Evolutionary conservation across 1,140 invertebrate species (phyloP).

Genomic region (Eueides isabella): DNA sequence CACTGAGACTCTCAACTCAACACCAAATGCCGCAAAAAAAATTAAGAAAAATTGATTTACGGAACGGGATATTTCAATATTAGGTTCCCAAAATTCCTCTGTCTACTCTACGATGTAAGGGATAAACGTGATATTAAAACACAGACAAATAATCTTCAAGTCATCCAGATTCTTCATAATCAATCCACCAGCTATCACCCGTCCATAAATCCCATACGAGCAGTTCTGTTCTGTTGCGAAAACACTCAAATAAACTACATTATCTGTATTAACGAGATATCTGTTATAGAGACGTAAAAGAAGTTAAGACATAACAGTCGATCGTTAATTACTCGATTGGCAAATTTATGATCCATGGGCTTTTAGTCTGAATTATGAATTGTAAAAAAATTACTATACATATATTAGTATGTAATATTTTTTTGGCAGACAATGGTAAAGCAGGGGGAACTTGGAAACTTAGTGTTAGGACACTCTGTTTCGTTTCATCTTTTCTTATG

Average conservation of each 20-base stretch:
- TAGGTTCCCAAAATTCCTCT: too few relatives aligned
- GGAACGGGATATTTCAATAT: too few relatives aligned
- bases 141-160: background rate
- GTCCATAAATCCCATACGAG: background rate
- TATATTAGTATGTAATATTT: background rate
- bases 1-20: too few relatives aligned
- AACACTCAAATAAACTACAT: slow-evolving; percentile 28
- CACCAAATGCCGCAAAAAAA: too few relatives aligned
- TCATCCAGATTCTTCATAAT: background rate
- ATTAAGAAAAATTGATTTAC: too few relatives aligned
- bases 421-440: too few relatives aligned
- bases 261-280: slow-evolving; percentile 23
- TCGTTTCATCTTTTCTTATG: too few relatives aligned
- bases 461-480: background rate
- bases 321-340: slow-evolving; percentile 28
- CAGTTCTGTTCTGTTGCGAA: slow-evolving; percentile 7
- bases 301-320: slow-evolving; percentile 24
- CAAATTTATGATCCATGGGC: slow-evolving; percentile 22
- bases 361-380: slow-evolving; percentile 20
- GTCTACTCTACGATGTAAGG: too few relatives aligned
- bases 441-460: too few relatives aligned
- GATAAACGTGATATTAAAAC: too few relatives aligned
- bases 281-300: slow-evolving; percentile 32
- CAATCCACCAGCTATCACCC: background rate
- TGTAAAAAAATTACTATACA: background rate